Evolutionary conservation across 2,797 vertebrate species (phyloP).

Genomic region (Falco berigora): DNA sequence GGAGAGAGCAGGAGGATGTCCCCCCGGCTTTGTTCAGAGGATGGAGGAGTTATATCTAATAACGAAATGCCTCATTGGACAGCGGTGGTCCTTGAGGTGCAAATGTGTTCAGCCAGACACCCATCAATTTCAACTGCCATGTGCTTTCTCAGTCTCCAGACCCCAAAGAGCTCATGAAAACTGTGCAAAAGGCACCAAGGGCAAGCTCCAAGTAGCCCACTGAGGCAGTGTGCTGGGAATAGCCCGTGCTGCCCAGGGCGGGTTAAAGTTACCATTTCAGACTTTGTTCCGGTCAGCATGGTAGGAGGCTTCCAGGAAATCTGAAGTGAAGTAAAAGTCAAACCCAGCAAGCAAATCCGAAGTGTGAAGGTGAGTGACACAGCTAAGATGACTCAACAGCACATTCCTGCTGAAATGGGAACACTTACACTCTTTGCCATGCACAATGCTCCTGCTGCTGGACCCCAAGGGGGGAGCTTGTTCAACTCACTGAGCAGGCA

Average conservation of each 20-base stretch:
- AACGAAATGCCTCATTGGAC: not conserved
- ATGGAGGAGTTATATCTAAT: not conserved
- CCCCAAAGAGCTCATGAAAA: not conserved
- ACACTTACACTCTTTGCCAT: accelerated
- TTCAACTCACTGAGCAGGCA: not conserved
- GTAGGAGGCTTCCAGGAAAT: not conserved
- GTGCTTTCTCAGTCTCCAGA: not conserved
- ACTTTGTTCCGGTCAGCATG: not conserved
- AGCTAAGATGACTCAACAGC: not conserved
- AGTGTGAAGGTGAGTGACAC: accelerated
- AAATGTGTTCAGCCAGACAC: not conserved
- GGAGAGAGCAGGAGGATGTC: not conserved
- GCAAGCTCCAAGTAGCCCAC: not conserved
- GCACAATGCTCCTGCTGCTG: too few species aligned
- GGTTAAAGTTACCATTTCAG: not conserved
- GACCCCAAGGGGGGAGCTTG: not conserved
- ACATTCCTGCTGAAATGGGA: not conserved
- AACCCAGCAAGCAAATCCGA: not conserved
- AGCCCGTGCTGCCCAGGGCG: not conserved
- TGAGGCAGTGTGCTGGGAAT: accelerated
- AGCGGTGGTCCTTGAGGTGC: not conserved
- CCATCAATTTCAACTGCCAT: not conserved
- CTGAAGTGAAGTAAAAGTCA: not conserved
- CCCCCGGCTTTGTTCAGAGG: not conserved
- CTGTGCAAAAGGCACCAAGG: not conserved